Conservation (phyloP, 2,888 invertebrate species). For the Acleris emargana region DNA sequence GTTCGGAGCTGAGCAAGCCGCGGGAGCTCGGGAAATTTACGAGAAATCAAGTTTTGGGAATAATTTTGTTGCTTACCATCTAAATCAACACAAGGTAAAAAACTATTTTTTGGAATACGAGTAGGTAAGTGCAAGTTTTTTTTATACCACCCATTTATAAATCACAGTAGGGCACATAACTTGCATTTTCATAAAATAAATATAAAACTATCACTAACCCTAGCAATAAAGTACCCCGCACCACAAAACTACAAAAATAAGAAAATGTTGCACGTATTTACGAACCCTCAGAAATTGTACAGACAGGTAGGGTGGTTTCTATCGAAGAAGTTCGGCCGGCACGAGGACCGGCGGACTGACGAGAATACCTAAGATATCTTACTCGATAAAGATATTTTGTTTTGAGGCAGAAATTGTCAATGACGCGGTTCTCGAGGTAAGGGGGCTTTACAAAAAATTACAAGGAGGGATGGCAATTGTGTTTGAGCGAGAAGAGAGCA, state of each 20-base stretch:
- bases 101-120: background rate
- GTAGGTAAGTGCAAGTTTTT: too few relatives aligned
- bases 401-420: constrained; percentile 43
- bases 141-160: too few relatives aligned
- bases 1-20: constrained; percentile 37
- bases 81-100: constrained; percentile 1
- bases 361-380: constrained; percentile 32
- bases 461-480: constrained; percentile 28
- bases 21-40: constrained; percentile 30
- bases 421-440: constrained; percentile 35
- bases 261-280: constrained; percentile 27
- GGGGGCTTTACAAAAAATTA: constrained; percentile 31
- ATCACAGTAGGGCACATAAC: too few relatives aligned
- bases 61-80: constrained; percentile 12
- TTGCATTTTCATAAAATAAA: too few relatives aligned
- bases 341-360: constrained; percentile 37
- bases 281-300: constrained; percentile 41
- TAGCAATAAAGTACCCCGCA: too few relatives aligned
- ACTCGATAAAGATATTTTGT: constrained; percentile 47
- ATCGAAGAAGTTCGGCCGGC: constrained; percentile 42
- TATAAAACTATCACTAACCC: too few relatives aligned
- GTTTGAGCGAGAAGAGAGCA: background rate
- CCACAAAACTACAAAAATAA: background rate
- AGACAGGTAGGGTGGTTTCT: constrained; percentile 37
- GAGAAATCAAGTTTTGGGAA: constrained; percentile 26